These are phyloP conservation scores for Drosophila bifasciata DNA, from an alignment of 1,140 invertebrate genomes.

Conservation along the genomic window DNA sequence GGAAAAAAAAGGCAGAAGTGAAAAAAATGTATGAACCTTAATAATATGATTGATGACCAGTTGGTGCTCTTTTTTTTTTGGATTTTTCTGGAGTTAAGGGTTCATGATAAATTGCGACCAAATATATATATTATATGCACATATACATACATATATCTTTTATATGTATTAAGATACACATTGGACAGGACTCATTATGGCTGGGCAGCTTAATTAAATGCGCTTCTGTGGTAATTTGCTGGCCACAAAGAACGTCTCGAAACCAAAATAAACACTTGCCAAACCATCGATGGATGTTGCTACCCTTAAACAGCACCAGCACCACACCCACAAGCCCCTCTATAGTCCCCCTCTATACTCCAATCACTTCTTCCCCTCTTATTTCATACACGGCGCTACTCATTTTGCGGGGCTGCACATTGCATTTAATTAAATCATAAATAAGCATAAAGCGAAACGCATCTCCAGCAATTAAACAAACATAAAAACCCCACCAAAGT, in stretches of 20 bases:
- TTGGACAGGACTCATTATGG: constrained; percentile 36
- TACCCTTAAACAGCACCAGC: constrained; percentile 32
- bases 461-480: constrained; percentile 77
- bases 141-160: not conserved
- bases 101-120: constrained; percentile 37
- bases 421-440: constrained; percentile 82
- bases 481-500: constrained; percentile 70
- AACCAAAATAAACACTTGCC: constrained; percentile 69
- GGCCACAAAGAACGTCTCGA: constrained; percentile 67
- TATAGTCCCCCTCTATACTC: not conserved
- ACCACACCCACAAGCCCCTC: not conserved
- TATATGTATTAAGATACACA: not conserved
- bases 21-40: not conserved
- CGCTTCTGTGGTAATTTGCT: constrained; percentile 43
- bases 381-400: constrained; percentile 42
- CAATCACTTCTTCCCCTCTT: not conserved
- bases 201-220: constrained; percentile 56
- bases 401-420: constrained; percentile 59
- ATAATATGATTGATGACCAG: constrained; percentile 50
- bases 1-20: not conserved
- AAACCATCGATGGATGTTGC: constrained; percentile 38
- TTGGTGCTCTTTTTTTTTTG: constrained; percentile 3
- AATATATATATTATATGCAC: not conserved
- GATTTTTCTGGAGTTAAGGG: constrained; percentile 1
- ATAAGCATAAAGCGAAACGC: constrained; percentile 79